Evolutionary conservation across 2,113 vertebrate genomes (phyloP), one percentile per base, ranked within the genome.

Genomic region (Tupaia tana): DNA sequence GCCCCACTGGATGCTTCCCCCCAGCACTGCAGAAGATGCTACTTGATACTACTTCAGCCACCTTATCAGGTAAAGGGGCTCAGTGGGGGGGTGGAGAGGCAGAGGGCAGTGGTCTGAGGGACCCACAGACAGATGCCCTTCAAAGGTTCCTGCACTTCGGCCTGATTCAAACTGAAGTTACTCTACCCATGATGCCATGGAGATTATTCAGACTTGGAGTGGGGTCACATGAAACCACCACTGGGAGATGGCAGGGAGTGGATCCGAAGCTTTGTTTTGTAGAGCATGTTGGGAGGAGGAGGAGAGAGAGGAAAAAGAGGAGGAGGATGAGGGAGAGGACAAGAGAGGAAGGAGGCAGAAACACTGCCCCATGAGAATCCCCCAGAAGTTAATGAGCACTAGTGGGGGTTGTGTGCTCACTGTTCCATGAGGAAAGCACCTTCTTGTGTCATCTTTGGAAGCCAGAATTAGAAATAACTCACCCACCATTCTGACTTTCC

Each of bases 11-110:
- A 95, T 94, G 58, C 91, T 92, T 77, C 95, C 84, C 93, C 95
- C 93, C 97, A 95, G 91, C 93, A 95, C 90, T 92, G 94, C 81
- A 77, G 93, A 96, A 96, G 83, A 82, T 84, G 77, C 97, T 96
- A 43, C 96, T 97, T 96, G 61, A 94, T 88, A 92, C 89, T 96
- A 94, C 97, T 81, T 96, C 83, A 59, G 0, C 61, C 52, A 95
- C 80, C 96, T 92, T 87, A 86, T 89, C 83, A n/a, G 86, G 93
- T 0, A 1, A 87, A 96, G 88, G 70, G 92, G 89, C 52, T 63
- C 52, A 83, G 43, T 43, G 43, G 43, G 43, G 43, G 43, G 43
- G 43, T n/a, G 71, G 88, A 71, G 91, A 94, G 74, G 91, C 91
- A 94, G 94, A 96, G 97, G 97, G 94, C 95, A 31, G 89, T 73